These are phyloP conservation scores for Amphipyra berbera DNA, from an alignment of 2,888 invertebrate genomes.

Conservation along the genomic window DNA sequence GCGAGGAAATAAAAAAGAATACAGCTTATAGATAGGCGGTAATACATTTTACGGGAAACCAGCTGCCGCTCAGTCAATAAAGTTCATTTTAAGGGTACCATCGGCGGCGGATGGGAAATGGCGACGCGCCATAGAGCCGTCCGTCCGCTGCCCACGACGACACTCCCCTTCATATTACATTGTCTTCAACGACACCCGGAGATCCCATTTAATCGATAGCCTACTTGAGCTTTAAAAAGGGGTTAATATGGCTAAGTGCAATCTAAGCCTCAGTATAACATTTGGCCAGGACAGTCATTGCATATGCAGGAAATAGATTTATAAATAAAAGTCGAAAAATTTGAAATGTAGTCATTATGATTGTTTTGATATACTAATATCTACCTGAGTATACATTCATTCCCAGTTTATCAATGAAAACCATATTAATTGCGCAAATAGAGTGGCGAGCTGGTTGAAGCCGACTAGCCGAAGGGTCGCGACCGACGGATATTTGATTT, in stretches of 20 bases:
- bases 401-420: constrained; percentile 37
- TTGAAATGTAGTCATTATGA: not conserved
- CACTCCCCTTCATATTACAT: constrained; percentile 63
- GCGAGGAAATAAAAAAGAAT: constrained; percentile 63
- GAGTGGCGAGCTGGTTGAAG: constrained; percentile 38
- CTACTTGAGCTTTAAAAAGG: constrained; percentile 53
- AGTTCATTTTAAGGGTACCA: constrained; percentile 75
- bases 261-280: constrained; percentile 15
- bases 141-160: constrained; percentile 57
- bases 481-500: constrained; percentile 61
- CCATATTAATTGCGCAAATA: constrained; percentile 51
- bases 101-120: constrained; percentile 69
- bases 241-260: constrained; percentile 30
- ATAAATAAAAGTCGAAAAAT: not conserved
- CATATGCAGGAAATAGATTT: no score
- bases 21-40: constrained; percentile 66
- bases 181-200: constrained; percentile 69
- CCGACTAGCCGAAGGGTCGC: constrained; percentile 41
- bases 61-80: constrained; percentile 77
- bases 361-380: not conserved
- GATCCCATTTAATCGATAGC: constrained; percentile 69
- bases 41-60: constrained; percentile 75
- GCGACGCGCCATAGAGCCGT: constrained; percentile 57
- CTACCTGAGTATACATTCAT: constrained; percentile 2
- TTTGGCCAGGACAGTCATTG: not conserved